A percentile compares a stretch with the other conserved stretches of the same genome.
Conservation (phyloP, 1,140 invertebrate genomes). For the Calephelis nemesis region DNA sequence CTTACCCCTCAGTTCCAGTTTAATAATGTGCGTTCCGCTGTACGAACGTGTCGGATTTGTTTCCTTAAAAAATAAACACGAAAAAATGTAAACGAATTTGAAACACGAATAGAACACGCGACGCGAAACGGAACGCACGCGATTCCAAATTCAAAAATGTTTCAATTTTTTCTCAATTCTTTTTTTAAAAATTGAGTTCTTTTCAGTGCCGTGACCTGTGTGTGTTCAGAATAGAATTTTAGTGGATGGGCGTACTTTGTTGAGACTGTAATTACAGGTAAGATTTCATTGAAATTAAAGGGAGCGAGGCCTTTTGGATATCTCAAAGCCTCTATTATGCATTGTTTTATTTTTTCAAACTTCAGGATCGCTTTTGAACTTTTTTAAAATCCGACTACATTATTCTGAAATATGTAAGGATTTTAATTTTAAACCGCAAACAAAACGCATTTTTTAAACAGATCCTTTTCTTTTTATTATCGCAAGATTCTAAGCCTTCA, state of each 20-base stretch:
- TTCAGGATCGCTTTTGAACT: not conserved
- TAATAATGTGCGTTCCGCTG: conserved; percentile 37
- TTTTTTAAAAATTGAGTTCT: conserved; percentile 29
- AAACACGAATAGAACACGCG: conserved; percentile 40
- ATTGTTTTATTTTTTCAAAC: conserved; percentile 5
- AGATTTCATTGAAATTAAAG: conserved; percentile 29
- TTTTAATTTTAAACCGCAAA: no score
- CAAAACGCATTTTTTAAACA: no score
- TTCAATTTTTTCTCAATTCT: conserved; percentile 23
- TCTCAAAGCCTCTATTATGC: conserved; percentile 6
- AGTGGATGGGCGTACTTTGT: conserved; percentile 35
- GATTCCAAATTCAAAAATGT: conserved; percentile 31
- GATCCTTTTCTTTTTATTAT: no score
- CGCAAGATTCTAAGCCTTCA: no score
- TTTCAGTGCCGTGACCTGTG: conserved; percentile 43
- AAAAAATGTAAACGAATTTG: conserved; percentile 57
- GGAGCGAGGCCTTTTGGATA: not conserved
- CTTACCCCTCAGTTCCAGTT: conserved; percentile 59
- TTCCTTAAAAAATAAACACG: conserved; percentile 42
- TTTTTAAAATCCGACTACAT: not conserved
- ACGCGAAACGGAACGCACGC: conserved; percentile 29
- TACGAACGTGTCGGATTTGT: conserved; percentile 31
- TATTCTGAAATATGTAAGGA: no score
- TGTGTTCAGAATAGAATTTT: conserved; percentile 34
- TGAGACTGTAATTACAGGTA: conserved; percentile 45